Conservation (phyloP, 2,797 vertebrate genomes). For the Aotus griseimembra region DNA sequence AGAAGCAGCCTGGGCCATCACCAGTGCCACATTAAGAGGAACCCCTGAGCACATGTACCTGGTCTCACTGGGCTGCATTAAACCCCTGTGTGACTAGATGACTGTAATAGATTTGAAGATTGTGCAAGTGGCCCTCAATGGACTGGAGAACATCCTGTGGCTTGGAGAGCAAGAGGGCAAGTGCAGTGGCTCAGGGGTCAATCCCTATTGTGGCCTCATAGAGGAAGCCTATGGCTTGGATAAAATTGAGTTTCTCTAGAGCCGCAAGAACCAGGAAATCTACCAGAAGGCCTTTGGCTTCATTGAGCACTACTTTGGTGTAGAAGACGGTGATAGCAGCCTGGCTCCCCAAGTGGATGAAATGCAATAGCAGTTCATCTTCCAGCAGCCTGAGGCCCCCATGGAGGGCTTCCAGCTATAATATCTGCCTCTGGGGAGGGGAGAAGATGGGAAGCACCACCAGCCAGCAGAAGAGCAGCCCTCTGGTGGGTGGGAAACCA, state of each 20-base stretch:
- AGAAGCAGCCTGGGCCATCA: conserved; percentile 98
- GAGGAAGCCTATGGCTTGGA: conserved; percentile 99
- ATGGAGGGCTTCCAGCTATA: conserved; percentile 99
- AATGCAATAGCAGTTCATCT: conserved; percentile 97
- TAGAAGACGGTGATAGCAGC: conserved; percentile 94
- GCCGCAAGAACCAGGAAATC: conserved; percentile 99
- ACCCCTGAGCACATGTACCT: conserved; percentile 98
- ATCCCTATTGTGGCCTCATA: conserved; percentile 97
- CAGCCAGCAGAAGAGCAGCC: conserved; percentile 70
- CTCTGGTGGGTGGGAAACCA: conserved; percentile 72
- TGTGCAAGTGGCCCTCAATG: conserved; percentile 96
- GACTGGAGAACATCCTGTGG: conserved; percentile 95
- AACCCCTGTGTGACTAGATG: conserved; percentile 96
- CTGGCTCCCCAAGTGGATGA: conserved; percentile 96
- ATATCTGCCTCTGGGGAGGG: conserved; percentile 79
- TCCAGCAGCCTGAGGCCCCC: conserved; percentile 97
- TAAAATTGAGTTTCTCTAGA: conserved; percentile 99
- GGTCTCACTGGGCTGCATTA: conserved; percentile 97
- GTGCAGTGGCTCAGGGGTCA: conserved; percentile 91
- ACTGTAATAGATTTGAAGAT: conserved; percentile 99
- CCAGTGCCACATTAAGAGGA: conserved; percentile 98
- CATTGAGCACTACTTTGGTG: conserved; percentile 98
- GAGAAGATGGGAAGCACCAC: conserved; percentile 78
- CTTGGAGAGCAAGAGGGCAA: conserved; percentile 97
- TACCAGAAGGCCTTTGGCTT: conserved; percentile 99